These are phyloP conservation scores for Dryomyza anilis DNA, from an alignment of 2,888 invertebrate species.

Conservation along the genomic window DNA sequence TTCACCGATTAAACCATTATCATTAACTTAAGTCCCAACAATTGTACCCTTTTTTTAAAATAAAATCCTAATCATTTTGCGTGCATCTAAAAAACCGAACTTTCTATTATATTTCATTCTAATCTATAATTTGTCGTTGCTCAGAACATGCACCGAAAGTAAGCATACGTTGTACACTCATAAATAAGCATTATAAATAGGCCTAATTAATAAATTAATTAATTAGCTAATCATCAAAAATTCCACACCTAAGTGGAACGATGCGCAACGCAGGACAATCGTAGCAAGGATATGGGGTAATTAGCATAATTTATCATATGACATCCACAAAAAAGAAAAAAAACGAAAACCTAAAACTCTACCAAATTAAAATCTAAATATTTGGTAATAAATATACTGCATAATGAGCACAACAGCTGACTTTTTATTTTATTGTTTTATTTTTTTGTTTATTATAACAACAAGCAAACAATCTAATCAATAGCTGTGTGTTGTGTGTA, in stretches of 20 bases:
- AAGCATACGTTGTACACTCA: too few species aligned
- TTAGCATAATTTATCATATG: slow-evolving; percentile 9
- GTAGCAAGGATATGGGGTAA: background rate
- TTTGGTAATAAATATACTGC: too few species aligned
- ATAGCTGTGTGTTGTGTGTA: too few species aligned
- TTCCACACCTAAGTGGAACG: slow-evolving; percentile 24
- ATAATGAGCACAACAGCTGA: background rate
- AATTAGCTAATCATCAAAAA: slow-evolving; percentile 20
- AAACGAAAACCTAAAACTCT: too few species aligned
- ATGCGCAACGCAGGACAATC: background rate
- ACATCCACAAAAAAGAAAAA: background rate
- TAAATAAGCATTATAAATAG: too few species aligned
- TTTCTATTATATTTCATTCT: background rate
- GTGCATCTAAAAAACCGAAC: background rate
- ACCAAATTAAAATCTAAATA: too few species aligned
- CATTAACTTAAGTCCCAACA: too few species aligned
- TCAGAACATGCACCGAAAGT: too few species aligned
- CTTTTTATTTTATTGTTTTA: background rate
- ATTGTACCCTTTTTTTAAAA: too few species aligned
- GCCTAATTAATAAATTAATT: slow-evolving; percentile 13
- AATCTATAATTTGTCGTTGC: background rate
- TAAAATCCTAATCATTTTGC: background rate
- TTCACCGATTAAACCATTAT: too few species aligned
- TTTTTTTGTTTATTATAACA: too few species aligned
- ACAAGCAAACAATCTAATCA: too few species aligned